Percentiles rank a stretch among this genome's conserved stretches.
Evolutionary conservation across 2,888 invertebrate species (phyloP).

Genomic region (Paralinhomoeus sp.): DNA sequence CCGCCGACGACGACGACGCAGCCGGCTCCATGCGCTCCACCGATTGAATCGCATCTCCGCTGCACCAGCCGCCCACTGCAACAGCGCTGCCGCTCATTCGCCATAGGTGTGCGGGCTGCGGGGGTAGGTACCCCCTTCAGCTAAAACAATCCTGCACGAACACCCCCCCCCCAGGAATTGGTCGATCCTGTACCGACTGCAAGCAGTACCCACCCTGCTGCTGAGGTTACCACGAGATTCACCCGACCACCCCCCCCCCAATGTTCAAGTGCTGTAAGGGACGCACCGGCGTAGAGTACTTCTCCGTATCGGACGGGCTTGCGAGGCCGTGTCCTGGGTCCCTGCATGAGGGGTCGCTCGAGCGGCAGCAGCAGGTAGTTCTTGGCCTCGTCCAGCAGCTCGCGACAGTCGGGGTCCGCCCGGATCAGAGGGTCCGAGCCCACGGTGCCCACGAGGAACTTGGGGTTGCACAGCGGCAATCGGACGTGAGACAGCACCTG

Average conservation of each 20-base stretch:
- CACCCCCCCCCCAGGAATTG: too few species aligned
- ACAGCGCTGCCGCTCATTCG: too few species aligned
- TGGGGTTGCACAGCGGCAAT: conserved; percentile 74
- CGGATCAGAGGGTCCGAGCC: conserved; percentile 80
- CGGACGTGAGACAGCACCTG: conserved; percentile 84
- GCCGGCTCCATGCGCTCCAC: conserved; percentile 93
- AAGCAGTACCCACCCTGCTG: too few species aligned
- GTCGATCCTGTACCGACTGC: too few species aligned
- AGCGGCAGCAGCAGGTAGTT: conserved; percentile 88
- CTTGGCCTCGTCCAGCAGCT: conserved; percentile 92
- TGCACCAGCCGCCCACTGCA: conserved; percentile 90
- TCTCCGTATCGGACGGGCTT: conserved; percentile 85
- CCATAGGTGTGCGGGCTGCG: too few species aligned
- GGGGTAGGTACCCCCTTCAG: too few species aligned
- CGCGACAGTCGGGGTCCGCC: conserved; percentile 67
- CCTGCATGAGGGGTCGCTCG: conserved; percentile 18
- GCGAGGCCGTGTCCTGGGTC: conserved; percentile 65
- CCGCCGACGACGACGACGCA: too few species aligned
- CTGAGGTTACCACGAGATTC: too few species aligned
- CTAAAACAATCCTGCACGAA: too few species aligned
- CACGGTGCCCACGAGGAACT: conserved; percentile 91
- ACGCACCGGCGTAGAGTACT: conserved; percentile 56
- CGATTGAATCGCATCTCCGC: conserved; percentile 91
- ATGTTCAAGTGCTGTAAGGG: too few species aligned
- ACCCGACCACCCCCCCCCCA: too few species aligned